Base-by-base conservation (phyloP, 1,140 invertebrate species). In the Drosophila teissieri region DNA sequence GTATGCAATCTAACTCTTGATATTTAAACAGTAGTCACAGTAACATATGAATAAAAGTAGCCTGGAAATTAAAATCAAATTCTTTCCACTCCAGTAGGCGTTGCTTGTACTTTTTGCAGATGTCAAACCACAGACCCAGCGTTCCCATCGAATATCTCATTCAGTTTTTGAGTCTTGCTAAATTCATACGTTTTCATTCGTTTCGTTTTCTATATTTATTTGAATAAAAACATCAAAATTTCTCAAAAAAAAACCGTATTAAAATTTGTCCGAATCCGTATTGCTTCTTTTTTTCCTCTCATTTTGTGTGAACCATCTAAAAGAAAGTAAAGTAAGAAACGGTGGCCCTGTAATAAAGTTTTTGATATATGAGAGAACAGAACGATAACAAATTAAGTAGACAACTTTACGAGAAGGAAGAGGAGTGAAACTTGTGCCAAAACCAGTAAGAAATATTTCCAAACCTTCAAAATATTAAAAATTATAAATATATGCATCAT, bases 111-210 rank as follows among this genome's bases (percentile, higher is more conserved):
- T 4, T 15, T n/a, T 12, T 37, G 36, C 4, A 27, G 10, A 63
- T 57, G 52, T 54, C 55, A 79, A 62, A 56, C 34, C 10, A 11
- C 22, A 27, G 4, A 27, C 14, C 8, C 6, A 36, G 4, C 44
- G 17, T 39, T 37, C 22, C 15, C 36, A 22, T 31, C 36, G 24
- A 37, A 36, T 40, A 15, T 15, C 12, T 88, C 75, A 86, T 76
- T 88, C 61, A 72, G 78, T 86, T 76, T 88, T 73, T 68, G 82
- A 86, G 82, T 86, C 83, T 88, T 85, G 78, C 82, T 58, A 86
- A 86, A 86, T 86, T 88, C 85, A 79, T 78, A 79, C 83, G 83
- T 85, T 68, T 69, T 69, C 65, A 67, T 85, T 70, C 48, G 78
- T 73, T 76, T 73, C 62, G 74, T 72, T 78, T 62, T 51, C 57